A percentile compares a stretch with the other conserved stretches of the same genome.
These are phyloP conservation scores for Patiria miniata DNA, from an alignment of 35 echinoderm and acorn worm genomes.

Conservation along the genomic window DNA sequence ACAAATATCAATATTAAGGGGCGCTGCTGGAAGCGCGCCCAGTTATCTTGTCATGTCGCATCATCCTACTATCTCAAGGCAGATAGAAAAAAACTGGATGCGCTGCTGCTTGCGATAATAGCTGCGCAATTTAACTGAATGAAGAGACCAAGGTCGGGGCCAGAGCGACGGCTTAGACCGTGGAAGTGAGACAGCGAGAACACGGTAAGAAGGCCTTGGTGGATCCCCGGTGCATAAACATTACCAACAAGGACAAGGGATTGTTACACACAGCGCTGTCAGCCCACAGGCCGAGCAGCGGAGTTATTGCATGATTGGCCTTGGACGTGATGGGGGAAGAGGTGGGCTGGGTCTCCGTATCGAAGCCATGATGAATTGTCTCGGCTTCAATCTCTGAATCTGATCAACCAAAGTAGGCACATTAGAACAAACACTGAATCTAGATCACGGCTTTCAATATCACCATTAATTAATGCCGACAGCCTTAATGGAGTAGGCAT, in stretches of 20 bases:
- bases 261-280: no score
- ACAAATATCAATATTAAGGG: constrained; percentile 1
- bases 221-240: constrained; percentile 8
- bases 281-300: no score
- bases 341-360: background rate
- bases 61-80: background rate
- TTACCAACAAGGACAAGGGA: background rate
- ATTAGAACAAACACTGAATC: constrained; percentile 13
- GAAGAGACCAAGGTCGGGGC: background rate
- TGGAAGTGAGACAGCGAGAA: background rate
- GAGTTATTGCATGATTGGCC: background rate
- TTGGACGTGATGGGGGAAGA: background rate
- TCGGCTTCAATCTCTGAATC: background rate
- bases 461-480: background rate
- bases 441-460: background rate
- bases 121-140: background rate
- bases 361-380: background rate
- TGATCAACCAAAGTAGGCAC: constrained; percentile 8
- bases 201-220: background rate
- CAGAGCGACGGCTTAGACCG: no score
- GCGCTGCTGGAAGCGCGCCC: background rate
- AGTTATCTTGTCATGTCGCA: constrained; percentile 25
- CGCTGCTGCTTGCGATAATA: background rate
- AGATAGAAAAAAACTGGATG: background rate
- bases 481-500: no score